Conservation (phyloP, 2,888 invertebrate genomes). For the Erebia palarica region DNA sequence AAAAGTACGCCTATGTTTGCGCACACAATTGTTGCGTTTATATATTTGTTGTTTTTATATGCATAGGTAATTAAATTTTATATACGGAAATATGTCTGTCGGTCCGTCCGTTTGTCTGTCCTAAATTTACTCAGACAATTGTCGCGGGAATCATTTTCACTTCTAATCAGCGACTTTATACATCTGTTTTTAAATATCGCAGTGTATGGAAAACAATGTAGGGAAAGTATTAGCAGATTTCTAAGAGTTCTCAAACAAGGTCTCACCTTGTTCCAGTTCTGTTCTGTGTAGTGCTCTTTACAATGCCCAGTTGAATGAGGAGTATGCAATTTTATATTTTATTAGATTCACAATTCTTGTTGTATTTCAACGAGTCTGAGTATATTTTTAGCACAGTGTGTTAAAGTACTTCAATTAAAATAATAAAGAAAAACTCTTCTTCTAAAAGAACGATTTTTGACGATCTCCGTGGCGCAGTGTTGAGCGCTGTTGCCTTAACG, state of each 20-base stretch:
- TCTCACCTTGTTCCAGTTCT: constrained; percentile 42
- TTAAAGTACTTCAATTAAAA: background rate
- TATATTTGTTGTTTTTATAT: too few relatives aligned
- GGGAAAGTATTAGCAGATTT: constrained; percentile 37
- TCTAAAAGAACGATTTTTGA: background rate
- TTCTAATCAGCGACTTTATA: too few relatives aligned
- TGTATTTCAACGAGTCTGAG: constrained; percentile 6
- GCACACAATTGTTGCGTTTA: too few relatives aligned
- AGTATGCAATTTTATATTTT: constrained; percentile 37
- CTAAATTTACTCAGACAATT: too few relatives aligned
- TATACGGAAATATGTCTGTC: too few relatives aligned
- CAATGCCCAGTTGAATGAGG: constrained; percentile 36
- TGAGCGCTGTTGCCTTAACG: too few relatives aligned
- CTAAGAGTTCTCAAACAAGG: constrained; percentile 33
- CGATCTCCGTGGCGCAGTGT: too few relatives aligned
- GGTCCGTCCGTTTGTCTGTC: too few relatives aligned
- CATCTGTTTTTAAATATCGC: constrained; percentile 3
- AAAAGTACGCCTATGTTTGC: too few relatives aligned
- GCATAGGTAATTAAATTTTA: too few relatives aligned
- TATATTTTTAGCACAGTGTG: constrained; percentile 10
- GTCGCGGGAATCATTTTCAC: too few relatives aligned
- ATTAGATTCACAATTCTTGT: constrained; percentile 23
- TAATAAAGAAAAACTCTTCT: background rate
- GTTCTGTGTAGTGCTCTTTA: constrained; percentile 37
- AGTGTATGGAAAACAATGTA: constrained; percentile 15